Evolutionary conservation across 2,797 vertebrate genomes (phyloP).

Genomic region (Brachyalestes nurse): DNA sequence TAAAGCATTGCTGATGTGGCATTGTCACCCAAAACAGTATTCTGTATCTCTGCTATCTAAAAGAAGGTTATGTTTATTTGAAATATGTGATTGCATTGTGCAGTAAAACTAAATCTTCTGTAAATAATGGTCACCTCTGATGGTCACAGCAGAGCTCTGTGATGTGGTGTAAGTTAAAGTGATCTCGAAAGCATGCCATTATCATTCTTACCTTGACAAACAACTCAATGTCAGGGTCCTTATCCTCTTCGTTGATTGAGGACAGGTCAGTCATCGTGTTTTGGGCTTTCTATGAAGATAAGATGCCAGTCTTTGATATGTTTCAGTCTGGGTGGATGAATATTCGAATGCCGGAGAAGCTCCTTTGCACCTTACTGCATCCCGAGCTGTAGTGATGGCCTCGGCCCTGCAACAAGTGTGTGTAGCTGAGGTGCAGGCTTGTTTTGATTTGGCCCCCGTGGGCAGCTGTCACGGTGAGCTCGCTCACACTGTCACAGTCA

Average conservation of each 20-base stretch:
- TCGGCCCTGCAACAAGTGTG: conserved; percentile 45
- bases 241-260: conserved; percentile 83
- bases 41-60: background rate
- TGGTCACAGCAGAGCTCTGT: background rate
- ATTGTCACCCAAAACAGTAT: too few species aligned
- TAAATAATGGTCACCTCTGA: background rate
- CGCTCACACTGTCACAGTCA: conserved; percentile 47
- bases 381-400: conserved; percentile 26
- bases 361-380: conserved; percentile 16
- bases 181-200: background rate
- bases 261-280: conserved; percentile 82
- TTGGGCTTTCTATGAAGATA: conserved; percentile 31
- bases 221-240: conserved; percentile 95
- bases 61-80: background rate
- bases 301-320: conserved; percentile 17
- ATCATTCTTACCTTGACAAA: conserved; percentile 90
- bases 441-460: conserved; percentile 67
- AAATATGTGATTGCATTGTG: background rate
- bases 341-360: conserved; percentile 8
- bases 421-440: conserved; percentile 38
- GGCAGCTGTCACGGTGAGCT: conserved; percentile 62
- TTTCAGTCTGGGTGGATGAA: background rate
- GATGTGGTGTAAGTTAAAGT: background rate
- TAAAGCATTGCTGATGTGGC: background rate
- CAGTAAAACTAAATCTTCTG: too few species aligned